Conservation (phyloP, 1,140 invertebrate species). For the Platorchestia sp. region DNA sequence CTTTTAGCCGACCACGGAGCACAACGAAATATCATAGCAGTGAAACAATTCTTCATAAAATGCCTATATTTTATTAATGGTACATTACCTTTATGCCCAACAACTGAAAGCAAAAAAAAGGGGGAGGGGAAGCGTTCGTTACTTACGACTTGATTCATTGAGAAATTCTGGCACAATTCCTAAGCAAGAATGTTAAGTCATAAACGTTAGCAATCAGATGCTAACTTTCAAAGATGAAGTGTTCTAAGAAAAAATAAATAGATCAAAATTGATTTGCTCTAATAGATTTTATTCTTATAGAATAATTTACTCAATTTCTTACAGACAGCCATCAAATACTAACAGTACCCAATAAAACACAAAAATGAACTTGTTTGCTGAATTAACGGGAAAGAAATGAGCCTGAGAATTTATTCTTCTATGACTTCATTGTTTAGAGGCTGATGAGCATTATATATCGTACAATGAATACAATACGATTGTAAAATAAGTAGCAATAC, state of each 20-base stretch:
- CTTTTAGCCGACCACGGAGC: too few relatives aligned
- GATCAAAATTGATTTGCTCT: background rate
- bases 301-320: too few relatives aligned
- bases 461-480: too few relatives aligned
- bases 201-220: background rate
- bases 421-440: background rate
- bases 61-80: too few relatives aligned
- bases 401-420: background rate
- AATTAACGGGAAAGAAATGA: background rate
- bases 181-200: too few relatives aligned
- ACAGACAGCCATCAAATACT: background rate
- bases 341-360: background rate
- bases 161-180: background rate
- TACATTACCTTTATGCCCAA: background rate
- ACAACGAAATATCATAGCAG: too few relatives aligned
- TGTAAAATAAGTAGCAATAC: too few relatives aligned
- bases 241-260: background rate
- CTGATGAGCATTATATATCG: too few relatives aligned
- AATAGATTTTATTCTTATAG: background rate
- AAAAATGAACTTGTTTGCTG: background rate
- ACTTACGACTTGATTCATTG: background rate
- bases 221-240: background rate
- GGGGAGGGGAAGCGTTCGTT: background rate
- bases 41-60: too few relatives aligned
- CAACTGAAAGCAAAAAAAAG: background rate